Conservation (phyloP, 1,140 invertebrate species). For the Pseudachorutes palmiensis region DNA sequence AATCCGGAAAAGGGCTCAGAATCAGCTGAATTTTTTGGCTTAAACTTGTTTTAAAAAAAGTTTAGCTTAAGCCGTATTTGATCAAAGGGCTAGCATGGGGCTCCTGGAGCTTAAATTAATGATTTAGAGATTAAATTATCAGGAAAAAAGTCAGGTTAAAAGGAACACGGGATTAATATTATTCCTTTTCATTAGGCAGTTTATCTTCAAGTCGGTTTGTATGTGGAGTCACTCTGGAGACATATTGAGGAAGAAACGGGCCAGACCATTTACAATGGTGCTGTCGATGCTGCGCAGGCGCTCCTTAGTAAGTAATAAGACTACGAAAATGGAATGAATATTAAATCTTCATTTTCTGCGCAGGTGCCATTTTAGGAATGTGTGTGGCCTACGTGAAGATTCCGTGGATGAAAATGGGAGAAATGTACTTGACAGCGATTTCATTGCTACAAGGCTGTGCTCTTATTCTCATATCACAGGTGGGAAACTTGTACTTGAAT, state of each 20-base stretch:
- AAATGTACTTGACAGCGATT: conserved; percentile 48
- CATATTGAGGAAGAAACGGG: conserved; percentile 40
- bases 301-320: conserved; percentile 52
- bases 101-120: too few relatives aligned
- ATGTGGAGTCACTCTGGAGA: conserved; percentile 66
- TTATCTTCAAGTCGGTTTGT: conserved; percentile 53
- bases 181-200: too few relatives aligned
- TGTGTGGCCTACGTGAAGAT: conserved; percentile 43
- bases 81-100: too few relatives aligned
- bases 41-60: too few relatives aligned
- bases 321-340: conserved; percentile 31
- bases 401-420: conserved; percentile 51
- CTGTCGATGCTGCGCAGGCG: conserved; percentile 65
- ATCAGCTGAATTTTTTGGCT: too few relatives aligned
- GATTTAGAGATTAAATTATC: too few relatives aligned
- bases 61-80: too few relatives aligned
- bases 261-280: conserved; percentile 60
- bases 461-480: conserved; percentile 53
- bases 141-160: too few relatives aligned
- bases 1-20: too few relatives aligned
- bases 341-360: background rate
- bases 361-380: conserved; percentile 44
- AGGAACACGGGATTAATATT: too few relatives aligned
- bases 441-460: conserved; percentile 54
- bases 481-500: conserved; percentile 56